Conservation (phyloP, 1,140 invertebrate genomes). For the Halesus radiatus region DNA sequence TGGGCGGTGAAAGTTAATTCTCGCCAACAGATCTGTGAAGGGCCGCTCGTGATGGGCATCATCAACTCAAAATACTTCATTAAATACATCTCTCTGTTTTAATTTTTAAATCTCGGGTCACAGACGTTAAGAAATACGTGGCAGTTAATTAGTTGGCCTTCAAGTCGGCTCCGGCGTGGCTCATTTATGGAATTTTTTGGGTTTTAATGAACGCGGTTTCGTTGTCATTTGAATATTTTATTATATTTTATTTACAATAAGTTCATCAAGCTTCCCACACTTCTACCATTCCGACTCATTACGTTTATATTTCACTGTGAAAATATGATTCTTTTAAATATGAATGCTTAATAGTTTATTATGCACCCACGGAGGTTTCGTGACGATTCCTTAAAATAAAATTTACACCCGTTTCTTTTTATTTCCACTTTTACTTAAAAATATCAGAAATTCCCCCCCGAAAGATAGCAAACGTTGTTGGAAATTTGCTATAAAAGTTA, state of each 20-base stretch:
- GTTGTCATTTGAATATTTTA: neutral
- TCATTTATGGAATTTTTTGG: conserved; percentile 1
- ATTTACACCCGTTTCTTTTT: too few species aligned
- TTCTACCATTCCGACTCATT: too few species aligned
- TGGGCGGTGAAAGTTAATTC: conserved; percentile 49
- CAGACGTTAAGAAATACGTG: neutral
- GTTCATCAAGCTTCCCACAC: too few species aligned
- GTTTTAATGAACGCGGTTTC: conserved; percentile 2
- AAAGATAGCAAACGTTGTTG: too few species aligned
- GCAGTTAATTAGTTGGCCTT: conserved; percentile 14
- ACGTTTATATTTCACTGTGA: too few species aligned
- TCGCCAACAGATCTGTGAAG: conserved; percentile 37
- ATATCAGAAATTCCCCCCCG: too few species aligned
- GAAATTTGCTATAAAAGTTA: too few species aligned
- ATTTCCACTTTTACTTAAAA: too few species aligned
- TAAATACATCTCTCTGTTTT: neutral
- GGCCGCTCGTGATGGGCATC: conserved; percentile 21
- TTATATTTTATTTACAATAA: neutral
- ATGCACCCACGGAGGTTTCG: too few species aligned
- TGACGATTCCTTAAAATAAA: too few species aligned
- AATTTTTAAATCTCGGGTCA: conserved; percentile 1
- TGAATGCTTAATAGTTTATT: too few species aligned
- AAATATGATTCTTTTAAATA: too few species aligned
- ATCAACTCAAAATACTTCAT: neutral
- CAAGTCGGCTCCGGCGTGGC: neutral